Base-by-base conservation (phyloP, 2,797 vertebrate genomes). In the Rhynchonycteris naso region DNA sequence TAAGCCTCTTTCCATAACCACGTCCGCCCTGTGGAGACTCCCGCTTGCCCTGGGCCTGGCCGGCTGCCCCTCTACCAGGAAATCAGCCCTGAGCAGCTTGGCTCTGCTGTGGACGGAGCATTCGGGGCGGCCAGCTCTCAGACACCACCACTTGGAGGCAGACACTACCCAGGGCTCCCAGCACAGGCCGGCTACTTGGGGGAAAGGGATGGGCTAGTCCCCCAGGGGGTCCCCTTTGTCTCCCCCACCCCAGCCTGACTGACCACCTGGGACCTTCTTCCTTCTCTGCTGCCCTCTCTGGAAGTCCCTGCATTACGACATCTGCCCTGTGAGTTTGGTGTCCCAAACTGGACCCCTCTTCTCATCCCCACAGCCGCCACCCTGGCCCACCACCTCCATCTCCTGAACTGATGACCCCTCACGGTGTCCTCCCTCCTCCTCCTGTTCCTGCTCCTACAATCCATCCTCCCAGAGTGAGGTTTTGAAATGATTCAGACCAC, bases 251-350 rank as follows among this genome's bases (percentile, higher is more conserved):
- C 69, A 28, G 59, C 56, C 71, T 91, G n/a, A 9, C 30, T 11
- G 72, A 75, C 59, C 18, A 33, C 30, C 54, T 26, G 2, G 12
- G 52, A n/a, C 3, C 43, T 6, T 4, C 47, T 15, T 15, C 54
- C 26, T 21, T 16, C 74, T 58, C 63, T 21, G 47, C 75, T 16
- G 13, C 65, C 76, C 58, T 33, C 28, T 30, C 59, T 4, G 43
- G 26, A 38, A 24, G 3, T n/a, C 22, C 35, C 3, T 12, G 18
- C 0, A 1, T 28, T n/a, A 28, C 15, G 54, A 6, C 2, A 1
- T 38, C 43, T 35, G 14, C 33, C 61, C 54, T 63, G 74, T 56
- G 35, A 38, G 15, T 52, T 66, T 76, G 47, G 69, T 0, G 1
- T 26, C 58, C 35, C 74, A 47, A 10, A 59, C 54, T 33, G 28